Base-by-base conservation (phyloP, 1,140 invertebrate species). In the Andrena cerasifolii region DNA sequence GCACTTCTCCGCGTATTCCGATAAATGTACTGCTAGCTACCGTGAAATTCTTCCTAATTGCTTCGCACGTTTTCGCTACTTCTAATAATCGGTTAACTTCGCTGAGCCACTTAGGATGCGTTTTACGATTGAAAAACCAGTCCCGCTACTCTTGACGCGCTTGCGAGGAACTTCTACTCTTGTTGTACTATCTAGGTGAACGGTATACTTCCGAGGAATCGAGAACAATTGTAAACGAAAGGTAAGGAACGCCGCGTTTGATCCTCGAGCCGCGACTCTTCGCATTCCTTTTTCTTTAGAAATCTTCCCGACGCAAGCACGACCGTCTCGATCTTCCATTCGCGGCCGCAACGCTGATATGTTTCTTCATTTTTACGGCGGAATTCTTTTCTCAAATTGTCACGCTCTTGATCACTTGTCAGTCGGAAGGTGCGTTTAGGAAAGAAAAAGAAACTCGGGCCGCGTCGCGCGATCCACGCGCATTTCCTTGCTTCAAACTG, bases 141-240 rank as follows among this genome's bases (percentile, higher is more conserved):
- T 54, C 36, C 26, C 21, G 40, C 31, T 18, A 40, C 43, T 40
- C 10, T 70, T 33, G 28, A 45, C 45, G 45, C 24, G 18, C 47
- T 51, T 51, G 31, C 56, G 31, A 67, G 74, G 66, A 77, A 77
- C 66, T 70, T 77, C 74, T 77, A 77, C 74, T 77, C 14, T 59
- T 77, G 56, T 77, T 71, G 74, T 77, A 77, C 74, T 77, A 77
- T 77, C 66, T 77, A 77, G 74, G 66, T 77, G 66, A 71, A 71
- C 8, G 65, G 43, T 58, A 66, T 4, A 33, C 14, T 47, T 58
- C 33, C 24, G 31, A 70, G 14, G 51, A 77, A 77, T 26, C 21
- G 58, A 49, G 26, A 51, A 62, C 45, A 0, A 18, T 3, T 24
- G 49, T 7, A 45, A 67, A 67, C 14, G 10, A 36, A 63, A 45